Percentiles rank a stretch among this genome's conserved stretches.
Evolutionary conservation across 2,797 vertebrate genomes (phyloP).

Genomic region (Fringilla coelebs): DNA sequence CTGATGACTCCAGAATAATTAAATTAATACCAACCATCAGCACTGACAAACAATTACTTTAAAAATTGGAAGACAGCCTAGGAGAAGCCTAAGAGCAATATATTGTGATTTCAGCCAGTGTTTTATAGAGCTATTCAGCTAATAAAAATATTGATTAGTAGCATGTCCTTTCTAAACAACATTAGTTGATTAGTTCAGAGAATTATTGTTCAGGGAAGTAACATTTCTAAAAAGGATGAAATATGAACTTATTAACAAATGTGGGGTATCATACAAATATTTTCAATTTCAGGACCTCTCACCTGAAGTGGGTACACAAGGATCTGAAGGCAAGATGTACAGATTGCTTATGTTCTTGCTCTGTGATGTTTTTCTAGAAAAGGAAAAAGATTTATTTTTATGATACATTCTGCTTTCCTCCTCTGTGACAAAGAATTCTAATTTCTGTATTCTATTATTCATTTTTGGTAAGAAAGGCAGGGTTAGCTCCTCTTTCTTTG

Average conservation of each 20-base stretch:
- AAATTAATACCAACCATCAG: neutral
- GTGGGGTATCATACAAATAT: neutral
- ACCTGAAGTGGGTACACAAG: constrained; percentile 97
- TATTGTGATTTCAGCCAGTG: neutral
- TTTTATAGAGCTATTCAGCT: neutral
- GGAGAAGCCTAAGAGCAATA: neutral
- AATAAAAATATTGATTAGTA: neutral
- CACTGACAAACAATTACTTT: neutral
- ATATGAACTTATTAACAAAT: neutral
- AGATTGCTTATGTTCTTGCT: constrained; percentile 89
- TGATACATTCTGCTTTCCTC: neutral
- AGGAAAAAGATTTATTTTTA: constrained; percentile 40
- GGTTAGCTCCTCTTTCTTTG: neutral
- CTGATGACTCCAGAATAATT: neutral
- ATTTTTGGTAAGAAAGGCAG: constrained; percentile 25
- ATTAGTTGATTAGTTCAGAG: neutral
- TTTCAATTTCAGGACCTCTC: neutral
- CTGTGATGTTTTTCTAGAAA: constrained; percentile 91
- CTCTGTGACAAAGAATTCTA: constrained; percentile 9
- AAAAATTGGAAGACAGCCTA: neutral
- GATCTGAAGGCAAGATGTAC: constrained; percentile 91
- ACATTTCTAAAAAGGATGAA: neutral
- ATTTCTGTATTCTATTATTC: neutral
- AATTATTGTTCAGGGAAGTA: neutral
- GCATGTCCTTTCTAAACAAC: neutral